Base-by-base conservation (phyloP, 2,113 vertebrate genomes). In the Passer montanus region DNA sequence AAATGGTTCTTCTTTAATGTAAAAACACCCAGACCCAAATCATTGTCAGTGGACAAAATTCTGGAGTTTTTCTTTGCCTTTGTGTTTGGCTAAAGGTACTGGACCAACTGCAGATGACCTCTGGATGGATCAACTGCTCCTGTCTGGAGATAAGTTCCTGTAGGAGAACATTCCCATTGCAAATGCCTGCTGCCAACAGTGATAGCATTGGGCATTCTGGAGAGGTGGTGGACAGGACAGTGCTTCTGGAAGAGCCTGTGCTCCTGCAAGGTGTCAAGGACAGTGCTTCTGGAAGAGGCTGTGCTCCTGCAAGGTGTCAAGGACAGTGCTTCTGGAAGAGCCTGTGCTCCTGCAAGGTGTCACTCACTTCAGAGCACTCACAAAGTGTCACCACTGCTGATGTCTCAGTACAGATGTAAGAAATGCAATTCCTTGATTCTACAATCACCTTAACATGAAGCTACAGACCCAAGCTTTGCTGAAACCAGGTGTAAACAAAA, bases 141-240 rank as follows among this genome's bases (percentile, higher is more conserved):
- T 15, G 30, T 6, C 22, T 49, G 50, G 55, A 81, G 41, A 21
- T 11, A 13, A 1, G 27, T 16, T 62, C 2, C 46, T 53, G n/a
- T 1, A 73, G 75, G 31, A 88, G 31, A 67, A 70, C 35, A 37
- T 39, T 76, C 15, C 31, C 39, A 43, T 17, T 49, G 46, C 33
- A 72, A 37, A 84, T 10, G 31, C 35, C 24, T 56, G 72, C 55
- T 68, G 53, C 28, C 55, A 43, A 2, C 1, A 20, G 9, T 8
- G 58, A 24, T 0, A 27, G 44, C 0, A 0, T 1, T 35, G 55
- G 50, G 37, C 15, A 15, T 26, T 23, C 43, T n/a, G 56, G n/a
- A 47, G 37, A 70, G 16, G 5, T 20, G 27, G 13, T 33, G 41
- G 33, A n/a, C 47, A 87, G 73, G 43, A 62, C 60, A 58, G 37